Percentiles rank a stretch among this genome's conserved stretches.
phyloP scores from a whole-genome alignment of 2,888 invertebrate genomes.

The Drosophila silvestris region DNA sequence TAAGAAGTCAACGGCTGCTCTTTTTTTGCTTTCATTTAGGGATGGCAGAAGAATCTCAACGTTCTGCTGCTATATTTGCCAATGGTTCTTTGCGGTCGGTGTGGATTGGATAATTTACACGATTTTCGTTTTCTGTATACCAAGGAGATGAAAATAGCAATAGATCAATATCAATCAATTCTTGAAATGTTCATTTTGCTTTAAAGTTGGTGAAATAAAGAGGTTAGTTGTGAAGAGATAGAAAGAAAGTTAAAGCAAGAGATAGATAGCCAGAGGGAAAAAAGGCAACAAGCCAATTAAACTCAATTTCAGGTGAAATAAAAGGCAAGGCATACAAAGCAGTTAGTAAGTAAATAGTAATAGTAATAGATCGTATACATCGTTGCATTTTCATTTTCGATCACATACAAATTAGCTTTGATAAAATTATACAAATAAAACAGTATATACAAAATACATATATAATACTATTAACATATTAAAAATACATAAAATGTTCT shows the following conservation, averaged over 20 bases:
- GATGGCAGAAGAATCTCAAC: slow-evolving; percentile 54
- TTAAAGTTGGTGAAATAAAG: slow-evolving; percentile 20
- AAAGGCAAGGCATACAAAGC: slow-evolving; percentile 50
- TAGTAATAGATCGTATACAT: slow-evolving; percentile 28
- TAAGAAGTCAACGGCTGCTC: slow-evolving; percentile 53
- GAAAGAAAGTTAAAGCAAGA: slow-evolving; percentile 6
- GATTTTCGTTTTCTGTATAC: slow-evolving; percentile 64
- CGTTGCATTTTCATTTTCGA: slow-evolving; percentile 33
- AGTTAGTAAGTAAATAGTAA: slow-evolving; percentile 29
- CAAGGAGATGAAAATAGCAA: slow-evolving; percentile 74
- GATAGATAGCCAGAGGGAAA: slow-evolving; percentile 11
- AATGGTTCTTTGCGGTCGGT: slow-evolving; percentile 59
- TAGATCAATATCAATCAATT: slow-evolving; percentile 71
- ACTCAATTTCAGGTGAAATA: slow-evolving; percentile 40
- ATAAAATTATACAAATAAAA: slow-evolving; percentile 49
- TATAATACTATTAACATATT: slow-evolving; percentile 56
- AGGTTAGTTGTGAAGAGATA: slow-evolving; percentile 27
- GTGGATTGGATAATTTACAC: slow-evolving; percentile 62
- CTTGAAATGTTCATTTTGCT: slow-evolving; percentile 33
- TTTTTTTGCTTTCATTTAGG: slow-evolving; percentile 33
- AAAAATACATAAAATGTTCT: slow-evolving; percentile 45
- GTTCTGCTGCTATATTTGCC: slow-evolving; percentile 53
- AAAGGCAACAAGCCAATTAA: slow-evolving; percentile 37
- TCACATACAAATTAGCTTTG: slow-evolving; percentile 55
- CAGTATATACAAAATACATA: slow-evolving; percentile 47